A percentile compares a stretch with the other conserved stretches of the same genome.
These are phyloP conservation scores for Murina feae DNA, from an alignment of 2,113 vertebrate species.

Conservation along the genomic window DNA sequence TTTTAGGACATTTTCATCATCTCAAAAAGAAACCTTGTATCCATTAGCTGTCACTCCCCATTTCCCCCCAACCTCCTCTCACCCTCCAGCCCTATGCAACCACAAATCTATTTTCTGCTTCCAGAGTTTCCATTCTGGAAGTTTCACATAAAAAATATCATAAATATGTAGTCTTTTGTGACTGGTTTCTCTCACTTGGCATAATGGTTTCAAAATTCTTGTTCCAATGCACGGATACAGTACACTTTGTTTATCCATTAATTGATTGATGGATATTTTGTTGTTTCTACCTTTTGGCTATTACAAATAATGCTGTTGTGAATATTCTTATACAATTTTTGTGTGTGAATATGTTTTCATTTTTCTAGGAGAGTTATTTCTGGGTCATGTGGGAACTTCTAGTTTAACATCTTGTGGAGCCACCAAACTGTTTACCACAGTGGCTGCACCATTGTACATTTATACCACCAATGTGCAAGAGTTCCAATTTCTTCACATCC, in stretches of 20 bases:
- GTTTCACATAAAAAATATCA: not conserved
- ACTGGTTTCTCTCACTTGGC: not conserved
- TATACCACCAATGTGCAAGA: accelerated
- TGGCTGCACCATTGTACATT: not conserved
- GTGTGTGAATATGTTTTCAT: not conserved
- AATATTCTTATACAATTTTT: not conserved
- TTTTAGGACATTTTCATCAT: not conserved
- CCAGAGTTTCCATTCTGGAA: not conserved
- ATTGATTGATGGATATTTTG: not conserved
- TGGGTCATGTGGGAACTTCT: not conserved
- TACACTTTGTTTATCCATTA: not conserved
- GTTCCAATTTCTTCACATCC: not conserved
- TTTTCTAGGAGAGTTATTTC: not conserved
- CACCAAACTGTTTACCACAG: not conserved
- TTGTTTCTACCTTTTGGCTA: not conserved
- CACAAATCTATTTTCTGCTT: not conserved
- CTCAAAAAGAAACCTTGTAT: not conserved
- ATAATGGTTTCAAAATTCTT: not conserved
- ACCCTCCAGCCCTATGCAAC: not conserved
- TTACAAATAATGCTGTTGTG: not conserved
- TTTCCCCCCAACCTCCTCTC: not conserved
- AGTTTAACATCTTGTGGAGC: not conserved
- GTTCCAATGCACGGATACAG: not conserved
- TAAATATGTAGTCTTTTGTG: not conserved
- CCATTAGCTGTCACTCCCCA: not conserved